Evolutionary conservation across 2,113 vertebrate genomes (phyloP), one percentile per base, ranked within the genome.

Genomic region (Rhombomys opimus): DNA sequence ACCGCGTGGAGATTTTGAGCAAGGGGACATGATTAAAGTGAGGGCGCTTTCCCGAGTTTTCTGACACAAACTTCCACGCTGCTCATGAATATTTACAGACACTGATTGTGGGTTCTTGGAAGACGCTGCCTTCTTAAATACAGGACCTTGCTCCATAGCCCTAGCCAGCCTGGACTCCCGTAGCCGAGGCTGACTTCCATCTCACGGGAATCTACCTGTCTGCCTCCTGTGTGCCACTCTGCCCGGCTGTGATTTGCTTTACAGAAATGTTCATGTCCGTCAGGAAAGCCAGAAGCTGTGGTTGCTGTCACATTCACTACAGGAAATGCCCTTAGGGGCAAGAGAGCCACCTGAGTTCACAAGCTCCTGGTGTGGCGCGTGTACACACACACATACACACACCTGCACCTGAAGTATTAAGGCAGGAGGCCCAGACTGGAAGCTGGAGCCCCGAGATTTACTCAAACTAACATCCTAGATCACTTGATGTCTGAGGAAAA

Each of bases 1-100:
- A 78, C 93, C 95, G 67, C 46, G 82, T 57, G 27, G 80, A 95
- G 93, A 94, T 93, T 96, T 90, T 27, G 85, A 61, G 54, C 15
- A 91, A 93, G 30, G 10, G 30, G 41, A 6, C 78, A 93, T 54
- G 65, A 85, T 50, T 90, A 72, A 75, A 94, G 13, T 54, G 70
- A 46, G 54, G 32, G n/a, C 1, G 87, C 67, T 89, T 94, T 57
- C 57, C 57, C 93, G 54, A 76, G 30, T 73, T 93, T 96, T 93
- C 70, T 88, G 61, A 82, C 30, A 25, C 22, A 32, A 76, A 32
- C 35, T 68, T 46, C 80, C 77, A 87, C 11, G 81, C 17, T 86
- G 38, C 3, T 22, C 25, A 68, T n/a, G 14, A 15, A 93, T 82
- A 80, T 57, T 80, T 92, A 81, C 32, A 87, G 76, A 91, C n/a